Conservation (phyloP, 2,113 vertebrate species). For the Notechis scutatus region DNA sequence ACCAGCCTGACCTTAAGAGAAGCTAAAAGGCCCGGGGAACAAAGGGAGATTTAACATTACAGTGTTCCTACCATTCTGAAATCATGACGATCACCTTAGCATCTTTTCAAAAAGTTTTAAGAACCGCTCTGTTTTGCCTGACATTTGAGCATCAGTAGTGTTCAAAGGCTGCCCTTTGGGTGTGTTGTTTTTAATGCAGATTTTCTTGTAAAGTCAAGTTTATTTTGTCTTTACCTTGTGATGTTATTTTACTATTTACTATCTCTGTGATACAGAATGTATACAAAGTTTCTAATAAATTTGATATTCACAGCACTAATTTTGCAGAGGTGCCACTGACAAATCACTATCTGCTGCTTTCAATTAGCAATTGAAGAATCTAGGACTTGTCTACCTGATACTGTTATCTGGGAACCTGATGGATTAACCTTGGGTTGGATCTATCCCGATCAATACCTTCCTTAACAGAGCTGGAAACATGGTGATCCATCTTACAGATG, state of each 20-base stretch:
- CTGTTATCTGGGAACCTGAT: conserved; percentile 39
- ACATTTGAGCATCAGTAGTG: neutral
- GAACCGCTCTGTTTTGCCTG: neutral
- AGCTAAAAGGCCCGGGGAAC: neutral
- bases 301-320: neutral
- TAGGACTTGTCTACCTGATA: conserved; percentile 48
- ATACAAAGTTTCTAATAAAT: neutral
- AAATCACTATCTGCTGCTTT: conserved; percentile 28
- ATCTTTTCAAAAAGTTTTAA: neutral
- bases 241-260: neutral
- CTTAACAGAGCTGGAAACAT: conserved; percentile 20
- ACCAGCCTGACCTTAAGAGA: neutral
- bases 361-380: conserved; percentile 23
- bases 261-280: neutral
- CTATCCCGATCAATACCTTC: conserved; percentile 48
- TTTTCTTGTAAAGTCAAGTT: neutral
- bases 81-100: neutral
- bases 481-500: conserved; percentile 29
- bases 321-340: neutral
- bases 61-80: neutral
- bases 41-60: neutral
- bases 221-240: neutral
- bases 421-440: conserved; percentile 49
- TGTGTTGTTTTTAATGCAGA: neutral
- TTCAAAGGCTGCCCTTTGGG: neutral